Base-by-base conservation (phyloP, 2,888 invertebrate genomes). In the Ennomos erosarius region DNA sequence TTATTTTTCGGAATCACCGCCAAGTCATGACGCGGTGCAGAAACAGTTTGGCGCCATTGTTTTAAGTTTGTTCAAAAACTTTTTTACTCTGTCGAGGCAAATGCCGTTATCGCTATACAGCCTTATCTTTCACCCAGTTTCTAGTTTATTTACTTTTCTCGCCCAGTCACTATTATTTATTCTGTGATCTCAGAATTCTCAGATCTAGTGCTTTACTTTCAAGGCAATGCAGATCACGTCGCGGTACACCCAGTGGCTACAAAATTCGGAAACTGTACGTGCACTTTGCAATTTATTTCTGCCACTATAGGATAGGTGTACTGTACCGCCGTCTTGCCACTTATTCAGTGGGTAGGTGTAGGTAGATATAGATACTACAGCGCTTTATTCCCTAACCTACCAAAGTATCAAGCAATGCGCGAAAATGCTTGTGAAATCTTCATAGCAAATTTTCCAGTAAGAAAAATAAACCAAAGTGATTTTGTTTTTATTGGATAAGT, bases 41-140 rank as follows among this genome's bases (percentile, higher is more conserved):
- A 70, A 72, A 54, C 44, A 66, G 62, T 62, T 71, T 67, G 70
- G 66, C 72, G 74, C 71, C 69, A 55, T 61, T 57, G 44, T 45
- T 39, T 53, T 16, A 35, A 37, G n/a, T 43, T n/a, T 10, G 26
- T 39, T 44, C 12, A 8, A 47, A 45, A 54, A 47, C 47, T 42
- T 13, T 55, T 34, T 43, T 34, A 55, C 34, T 38, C 34, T 35
- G 33, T 43, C 26, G 12, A 43, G 26, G 26, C 10, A 12, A 44
- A 36, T 36, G 49, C 49, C 11, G 9, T 39, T 46, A 36, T 36
- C 49, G 49, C 11, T 39, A 38, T 10, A 35, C 34, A 13, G 42
- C 51, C 44, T 52, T 52, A 52, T 43, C 51, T 34, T 46, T 46
- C 38, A 46, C 46, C 54, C 16, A 54, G n/a, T 54, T 45, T 38